A percentile compares a stretch with the other conserved stretches of the same genome.
Evolutionary conservation across 37 sponge, comb jelly and placozoan species (phyloP).

Genomic region (Beroe forskalii): DNA sequence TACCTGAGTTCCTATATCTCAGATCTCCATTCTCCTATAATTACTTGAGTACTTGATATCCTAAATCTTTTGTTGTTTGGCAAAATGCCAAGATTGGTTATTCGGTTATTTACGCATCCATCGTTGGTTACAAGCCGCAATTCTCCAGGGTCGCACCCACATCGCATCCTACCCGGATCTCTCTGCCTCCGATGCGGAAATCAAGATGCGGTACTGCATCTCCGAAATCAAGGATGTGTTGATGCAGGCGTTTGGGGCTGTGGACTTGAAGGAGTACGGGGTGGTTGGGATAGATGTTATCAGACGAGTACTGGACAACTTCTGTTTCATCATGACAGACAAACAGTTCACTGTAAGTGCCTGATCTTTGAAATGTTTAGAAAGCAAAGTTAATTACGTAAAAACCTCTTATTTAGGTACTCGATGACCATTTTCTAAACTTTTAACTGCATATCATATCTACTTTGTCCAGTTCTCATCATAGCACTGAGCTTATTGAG

Average conservation of each 20-base stretch:
- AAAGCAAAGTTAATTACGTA: background rate
- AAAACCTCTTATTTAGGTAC: background rate
- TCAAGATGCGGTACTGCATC: slow-evolving; percentile 28
- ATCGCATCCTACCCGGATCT: slow-evolving; percentile 61
- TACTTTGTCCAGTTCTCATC: no score
- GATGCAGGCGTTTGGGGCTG: slow-evolving; percentile 58
- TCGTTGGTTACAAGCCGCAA: no score
- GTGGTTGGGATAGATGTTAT: slow-evolving; percentile 8
- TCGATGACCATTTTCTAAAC: no score
- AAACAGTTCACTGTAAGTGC: slow-evolving; percentile 53
- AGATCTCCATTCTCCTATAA: no score
- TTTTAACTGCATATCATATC: no score
- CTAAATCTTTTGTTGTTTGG: no score
- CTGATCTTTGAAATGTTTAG: background rate
- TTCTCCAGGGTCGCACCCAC: slow-evolving; percentile 26
- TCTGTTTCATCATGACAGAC: slow-evolving; percentile 64
- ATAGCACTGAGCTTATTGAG: no score
- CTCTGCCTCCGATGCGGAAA: background rate
- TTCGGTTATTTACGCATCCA: no score
- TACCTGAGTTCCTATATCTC: no score
- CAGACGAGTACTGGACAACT: slow-evolving; percentile 54
- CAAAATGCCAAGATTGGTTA: no score
- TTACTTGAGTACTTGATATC: no score
- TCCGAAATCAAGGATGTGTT: slow-evolving; percentile 41
- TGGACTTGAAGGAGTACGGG: slow-evolving; percentile 36